A percentile compares a stretch with the other conserved stretches of the same genome.
Evolutionary conservation across 2,888 invertebrate species (phyloP).

Genomic region (Trisateles emortualis): DNA sequence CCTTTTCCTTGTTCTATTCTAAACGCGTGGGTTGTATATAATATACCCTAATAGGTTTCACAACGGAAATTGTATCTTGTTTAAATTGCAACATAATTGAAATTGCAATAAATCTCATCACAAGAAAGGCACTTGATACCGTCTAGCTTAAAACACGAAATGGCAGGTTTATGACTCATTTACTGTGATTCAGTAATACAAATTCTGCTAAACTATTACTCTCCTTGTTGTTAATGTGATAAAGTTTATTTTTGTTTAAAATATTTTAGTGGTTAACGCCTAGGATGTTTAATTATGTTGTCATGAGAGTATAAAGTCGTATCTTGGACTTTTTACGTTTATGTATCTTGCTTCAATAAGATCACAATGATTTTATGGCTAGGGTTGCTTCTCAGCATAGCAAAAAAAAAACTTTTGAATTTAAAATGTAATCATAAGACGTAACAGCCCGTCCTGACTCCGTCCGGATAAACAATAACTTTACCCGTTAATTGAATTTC

Average conservation of each 20-base stretch:
- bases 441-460: too few relatives aligned
- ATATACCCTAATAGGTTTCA: conserved; percentile 24
- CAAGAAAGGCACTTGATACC: conserved; percentile 36
- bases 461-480: too few relatives aligned
- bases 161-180: conserved; percentile 46
- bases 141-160: conserved; percentile 35
- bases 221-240: conserved; percentile 30
- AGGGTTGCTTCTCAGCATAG: too few relatives aligned
- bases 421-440: too few relatives aligned
- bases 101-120: conserved; percentile 41
- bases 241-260: conserved; percentile 36
- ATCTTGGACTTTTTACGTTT: conserved; percentile 41
- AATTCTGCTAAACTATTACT: conserved; percentile 24
- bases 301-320: conserved; percentile 40
- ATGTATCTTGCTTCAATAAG: conserved; percentile 38
- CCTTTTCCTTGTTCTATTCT: conserved; percentile 36
- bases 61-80: conserved; percentile 18
- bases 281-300: conserved; percentile 47
- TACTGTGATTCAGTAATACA: conserved; percentile 39
- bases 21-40: conserved; percentile 8
- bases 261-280: conserved; percentile 16
- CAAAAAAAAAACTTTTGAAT: too few relatives aligned
- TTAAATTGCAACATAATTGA: conserved; percentile 29
- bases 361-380: conserved; percentile 35
- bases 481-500: too few relatives aligned